A percentile compares a stretch with the other conserved stretches of the same genome.
Evolutionary conservation across 2,888 invertebrate species (phyloP).

Genomic region (Dicyrtoma fusca): DNA sequence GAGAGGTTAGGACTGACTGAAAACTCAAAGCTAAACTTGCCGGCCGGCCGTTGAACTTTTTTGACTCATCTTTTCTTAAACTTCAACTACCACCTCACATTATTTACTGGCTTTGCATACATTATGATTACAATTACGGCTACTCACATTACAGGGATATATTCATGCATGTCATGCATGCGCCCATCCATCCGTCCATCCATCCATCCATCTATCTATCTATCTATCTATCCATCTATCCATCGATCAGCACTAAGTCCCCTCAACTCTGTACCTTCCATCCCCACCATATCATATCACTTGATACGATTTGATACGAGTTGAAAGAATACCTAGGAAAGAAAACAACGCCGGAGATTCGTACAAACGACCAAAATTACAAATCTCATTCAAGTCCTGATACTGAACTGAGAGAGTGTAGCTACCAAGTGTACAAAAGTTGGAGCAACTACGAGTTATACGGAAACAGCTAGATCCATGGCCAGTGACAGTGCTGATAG

Average conservation of each 20-base stretch:
- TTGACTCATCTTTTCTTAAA: slow-evolving; percentile 35
- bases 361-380: too few species aligned
- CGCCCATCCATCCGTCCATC: neutral
- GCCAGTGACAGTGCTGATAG: too few species aligned
- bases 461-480: too few species aligned
- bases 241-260: neutral
- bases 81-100: slow-evolving; percentile 13
- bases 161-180: neutral
- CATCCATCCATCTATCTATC: neutral
- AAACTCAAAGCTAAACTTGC: slow-evolving; percentile 24
- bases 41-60: slow-evolving; percentile 37
- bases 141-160: slow-evolving; percentile 2
- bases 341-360: too few species aligned
- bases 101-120: slow-evolving; percentile 18
- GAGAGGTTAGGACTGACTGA: slow-evolving; percentile 9
- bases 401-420: too few species aligned
- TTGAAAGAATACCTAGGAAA: too few species aligned
- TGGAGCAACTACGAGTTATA: too few species aligned
- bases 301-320: too few species aligned
- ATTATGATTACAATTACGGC: neutral
- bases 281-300: too few species aligned
- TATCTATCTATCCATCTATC: neutral
- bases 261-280: neutral
- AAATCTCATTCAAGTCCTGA: too few species aligned
- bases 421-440: too few species aligned